Evolutionary conservation across 2,797 vertebrate genomes (phyloP).

Genomic region (Sorex maritimensis): DNA sequence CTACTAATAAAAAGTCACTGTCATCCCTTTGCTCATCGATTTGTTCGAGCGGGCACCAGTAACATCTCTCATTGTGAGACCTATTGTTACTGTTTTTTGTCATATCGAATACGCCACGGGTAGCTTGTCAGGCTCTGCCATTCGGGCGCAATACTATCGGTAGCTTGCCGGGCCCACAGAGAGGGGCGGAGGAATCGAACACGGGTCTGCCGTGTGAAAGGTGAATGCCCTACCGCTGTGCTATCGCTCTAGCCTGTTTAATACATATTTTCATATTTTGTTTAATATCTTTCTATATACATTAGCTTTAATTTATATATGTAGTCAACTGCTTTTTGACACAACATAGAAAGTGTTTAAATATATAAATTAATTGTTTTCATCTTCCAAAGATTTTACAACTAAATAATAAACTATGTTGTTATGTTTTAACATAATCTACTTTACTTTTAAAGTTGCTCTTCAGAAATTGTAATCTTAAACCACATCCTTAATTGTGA

Average conservation of each 20-base stretch:
- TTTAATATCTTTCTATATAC: neutral
- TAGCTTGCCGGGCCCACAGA: too few relatives aligned
- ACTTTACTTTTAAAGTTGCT: constrained; percentile 26
- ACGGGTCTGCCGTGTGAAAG: too few relatives aligned
- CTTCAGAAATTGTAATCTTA: constrained; percentile 27
- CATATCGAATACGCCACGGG: too few relatives aligned
- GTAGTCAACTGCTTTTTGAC: neutral
- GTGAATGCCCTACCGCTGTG: too few relatives aligned
- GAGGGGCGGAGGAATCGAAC: too few relatives aligned
- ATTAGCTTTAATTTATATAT: neutral
- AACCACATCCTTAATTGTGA: neutral
- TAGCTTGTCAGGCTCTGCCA: too few relatives aligned
- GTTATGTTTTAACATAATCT: neutral
- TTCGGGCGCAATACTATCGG: too few relatives aligned
- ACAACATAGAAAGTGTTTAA: neutral
- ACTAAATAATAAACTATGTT: neutral
- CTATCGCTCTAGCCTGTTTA: neutral
- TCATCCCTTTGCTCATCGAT: too few relatives aligned
- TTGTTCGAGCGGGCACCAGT: too few relatives aligned
- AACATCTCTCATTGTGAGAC: too few relatives aligned
- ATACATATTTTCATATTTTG: neutral
- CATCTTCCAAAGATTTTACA: constrained; percentile 25
- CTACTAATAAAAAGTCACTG: neutral
- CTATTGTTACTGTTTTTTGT: too few relatives aligned
- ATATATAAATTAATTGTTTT: neutral